These are phyloP conservation scores for Trypoxylus dichotomus DNA, from an alignment of 1,140 invertebrate species.

Conservation along the genomic window DNA sequence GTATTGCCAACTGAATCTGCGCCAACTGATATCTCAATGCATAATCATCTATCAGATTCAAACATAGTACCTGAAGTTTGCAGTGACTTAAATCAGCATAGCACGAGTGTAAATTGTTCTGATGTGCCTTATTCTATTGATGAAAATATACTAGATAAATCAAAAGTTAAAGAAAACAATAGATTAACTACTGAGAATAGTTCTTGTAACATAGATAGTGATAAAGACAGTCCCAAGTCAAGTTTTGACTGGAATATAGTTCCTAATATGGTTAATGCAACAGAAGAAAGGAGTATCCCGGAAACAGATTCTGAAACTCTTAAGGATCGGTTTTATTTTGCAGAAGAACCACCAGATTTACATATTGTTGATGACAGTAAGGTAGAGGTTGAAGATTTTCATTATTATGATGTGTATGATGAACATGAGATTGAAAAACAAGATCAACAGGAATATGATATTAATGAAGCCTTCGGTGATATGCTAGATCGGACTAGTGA, in stretches of 20 bases:
- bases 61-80: background rate
- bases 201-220: background rate
- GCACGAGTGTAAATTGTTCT: background rate
- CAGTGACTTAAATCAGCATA: background rate
- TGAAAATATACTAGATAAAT: background rate
- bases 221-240: background rate
- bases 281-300: background rate
- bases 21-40: background rate
- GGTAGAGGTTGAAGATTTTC: constrained; percentile 21
- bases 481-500: constrained; percentile 14
- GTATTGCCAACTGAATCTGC: background rate
- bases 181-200: background rate
- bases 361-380: constrained; percentile 24
- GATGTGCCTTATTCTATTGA: constrained; percentile 24
- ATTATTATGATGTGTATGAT: constrained; percentile 23
- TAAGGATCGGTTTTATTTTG: background rate
- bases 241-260: background rate
- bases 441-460: background rate
- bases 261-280: background rate
- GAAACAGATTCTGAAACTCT: background rate
- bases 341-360: constrained; percentile 17
- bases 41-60: constrained; percentile 6
- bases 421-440: background rate
- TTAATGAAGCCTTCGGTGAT: background rate
- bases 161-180: background rate